phyloP scores from a whole-genome alignment of 1,140 invertebrate genomes.

The Drosophila nigrodunni region DNA sequence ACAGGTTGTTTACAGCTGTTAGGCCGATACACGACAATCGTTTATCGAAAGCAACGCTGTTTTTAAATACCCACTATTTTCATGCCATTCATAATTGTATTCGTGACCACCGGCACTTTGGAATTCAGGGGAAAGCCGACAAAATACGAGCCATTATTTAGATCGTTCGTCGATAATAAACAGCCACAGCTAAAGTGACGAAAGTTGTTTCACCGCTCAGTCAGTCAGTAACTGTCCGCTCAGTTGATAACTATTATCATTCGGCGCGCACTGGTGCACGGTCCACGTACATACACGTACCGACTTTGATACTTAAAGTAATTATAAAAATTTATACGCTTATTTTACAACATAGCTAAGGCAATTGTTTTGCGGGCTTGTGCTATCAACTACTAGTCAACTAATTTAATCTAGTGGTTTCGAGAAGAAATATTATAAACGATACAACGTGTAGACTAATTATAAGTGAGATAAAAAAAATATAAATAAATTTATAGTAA shows the following conservation, averaged over 20 bases:
- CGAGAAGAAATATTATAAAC: not conserved
- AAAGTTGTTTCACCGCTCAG: conserved; percentile 50
- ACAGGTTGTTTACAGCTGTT: too few species aligned
- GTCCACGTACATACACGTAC: conserved; percentile 37
- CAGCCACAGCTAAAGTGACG: conserved; percentile 34
- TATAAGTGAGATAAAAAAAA: conserved; percentile 7
- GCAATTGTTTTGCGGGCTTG: not conserved
- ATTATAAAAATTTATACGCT: conserved; percentile 57
- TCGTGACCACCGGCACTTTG: too few species aligned
- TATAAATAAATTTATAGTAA: not conserved
- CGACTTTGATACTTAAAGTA: conserved; percentile 70
- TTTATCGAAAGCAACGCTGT: too few species aligned
- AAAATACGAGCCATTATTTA: too few species aligned
- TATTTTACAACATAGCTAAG: conserved; percentile 20
- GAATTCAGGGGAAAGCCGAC: too few species aligned
- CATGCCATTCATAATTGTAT: too few species aligned
- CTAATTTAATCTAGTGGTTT: conserved; percentile 12
- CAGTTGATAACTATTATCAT: conserved; percentile 44
- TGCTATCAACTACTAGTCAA: conserved; percentile 8
- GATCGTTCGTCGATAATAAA: too few species aligned
- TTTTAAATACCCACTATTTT: too few species aligned
- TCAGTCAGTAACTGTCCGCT: conserved; percentile 19
- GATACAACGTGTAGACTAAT: not conserved
- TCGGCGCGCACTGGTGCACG: conserved; percentile 30
- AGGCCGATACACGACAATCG: too few species aligned